Evolutionary conservation across 1,140 invertebrate species (phyloP), one percentile per base, ranked within the genome.

Genomic region (Scaptomyza hsui): DNA sequence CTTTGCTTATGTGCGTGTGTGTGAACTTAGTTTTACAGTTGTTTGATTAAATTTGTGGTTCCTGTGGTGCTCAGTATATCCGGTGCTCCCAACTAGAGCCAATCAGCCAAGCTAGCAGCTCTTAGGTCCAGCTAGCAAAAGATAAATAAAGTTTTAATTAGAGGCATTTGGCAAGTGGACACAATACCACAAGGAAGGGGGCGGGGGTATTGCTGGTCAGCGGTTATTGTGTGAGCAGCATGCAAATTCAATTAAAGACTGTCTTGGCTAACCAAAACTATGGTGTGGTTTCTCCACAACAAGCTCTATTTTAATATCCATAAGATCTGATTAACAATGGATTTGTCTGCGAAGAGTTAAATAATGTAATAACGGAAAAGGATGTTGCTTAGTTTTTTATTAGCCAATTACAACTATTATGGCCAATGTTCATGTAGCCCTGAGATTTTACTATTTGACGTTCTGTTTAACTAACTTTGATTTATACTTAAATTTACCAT

Each of bases 111-210:
- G 35, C 32, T 37, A 52, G 45, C 32, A 52, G 45, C 32, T 56
- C 45, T 44, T 45, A 21, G 44, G 45, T 37, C 39, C 39, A 44
- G 19, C 37, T 29, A 15, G 61, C 37, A 65, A 49, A 45, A 59
- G 24, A 60, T 57, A 68, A 72, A 65, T 72, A 86, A 85, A 81
- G 73, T 85, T 85, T 85, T 85, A 86, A 86, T 85, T 86, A 68
- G 69, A 72, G 70, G 47, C 49, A 61, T 72, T 60, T 53, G 55
- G 55, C 47, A n/a, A 61, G 19, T 45, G 60, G 44, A 32, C 24
- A 18, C 42, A 24, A 10, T 12, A 37, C 19, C 21, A 32, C 15
- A 47, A 35, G 12, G 48, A 3, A n/a, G 1, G 3, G 32, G 4
- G 3, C 4, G 16, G 7, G 10, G 10, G 12, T 9, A 37, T 21